Evolutionary conservation across 2,797 vertebrate genomes (phyloP), one percentile per base, ranked within the genome.

Genomic region (Myiotriccus ornatus): DNA sequence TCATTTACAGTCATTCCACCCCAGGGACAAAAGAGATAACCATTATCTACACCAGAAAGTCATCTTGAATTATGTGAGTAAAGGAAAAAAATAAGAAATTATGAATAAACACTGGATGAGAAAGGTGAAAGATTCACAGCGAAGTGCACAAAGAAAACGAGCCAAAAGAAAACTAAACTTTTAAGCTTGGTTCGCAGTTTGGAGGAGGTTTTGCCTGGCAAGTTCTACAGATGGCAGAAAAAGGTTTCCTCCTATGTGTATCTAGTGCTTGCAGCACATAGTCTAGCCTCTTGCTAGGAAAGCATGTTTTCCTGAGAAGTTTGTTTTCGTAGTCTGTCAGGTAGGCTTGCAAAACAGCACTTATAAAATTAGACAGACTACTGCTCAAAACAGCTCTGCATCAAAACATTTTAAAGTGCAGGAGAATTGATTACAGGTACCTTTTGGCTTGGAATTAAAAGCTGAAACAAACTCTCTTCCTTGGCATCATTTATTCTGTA

Each of bases 301-400:
- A 80, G 56, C 47, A 49, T 62, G 59, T 73, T 87, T 85, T 67
- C 49, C 59, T 30, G 43, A 74, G 37, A 52, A 84, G 12, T 47
- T 87, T 84, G 21, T 78, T 90, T 89, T 56, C 34, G 41, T 21
- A 73, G 32, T 64, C 84, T 92, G 69, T 60, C 68, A 92, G 90
- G 87, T 96, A 71, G 86, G 35, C 55, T 94, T 79, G 60, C 65
- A 76, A 90, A 93, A 76, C 41, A 91, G 10, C 32, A 13, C 57
- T 84, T 69, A 64, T 50, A 69, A 90, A 90, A 78, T 71, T 76
- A 75, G 79, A 32, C 43, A 83, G 28, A 34, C 44, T 83, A 5
- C 53, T 64, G 34, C 71, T 78, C 64, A 34, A 52, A 95, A 35
- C 27, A 84, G 32, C 47, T 74, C 47, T 76, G 28, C 63, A 82